These are phyloP conservation scores for Calliopum simillimum DNA, from an alignment of 2,888 invertebrate genomes.

Conservation along the genomic window DNA sequence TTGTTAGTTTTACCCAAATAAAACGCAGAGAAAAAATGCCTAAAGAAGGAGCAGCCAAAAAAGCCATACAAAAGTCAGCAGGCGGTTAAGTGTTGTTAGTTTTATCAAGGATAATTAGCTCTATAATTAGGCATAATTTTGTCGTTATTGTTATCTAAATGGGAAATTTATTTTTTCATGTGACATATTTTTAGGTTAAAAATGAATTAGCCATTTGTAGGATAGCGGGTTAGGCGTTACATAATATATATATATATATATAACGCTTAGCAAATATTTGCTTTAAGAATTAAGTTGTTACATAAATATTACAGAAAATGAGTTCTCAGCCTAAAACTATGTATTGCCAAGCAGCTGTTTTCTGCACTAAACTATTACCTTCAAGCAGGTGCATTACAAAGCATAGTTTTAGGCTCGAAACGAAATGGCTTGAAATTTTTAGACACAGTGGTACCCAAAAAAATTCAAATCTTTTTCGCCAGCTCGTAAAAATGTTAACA, in stretches of 20 bases:
- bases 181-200: constrained; percentile 2
- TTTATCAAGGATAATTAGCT: not conserved
- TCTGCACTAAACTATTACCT: too few relatives aligned
- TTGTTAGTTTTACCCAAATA: not conserved
- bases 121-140: constrained; percentile 13
- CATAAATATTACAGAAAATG: too few relatives aligned
- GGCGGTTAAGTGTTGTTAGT: constrained; percentile 5
- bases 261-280: too few relatives aligned
- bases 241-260: too few relatives aligned
- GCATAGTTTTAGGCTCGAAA: not conserved
- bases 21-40: not conserved
- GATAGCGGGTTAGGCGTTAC: not conserved
- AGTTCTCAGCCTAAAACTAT: too few relatives aligned
- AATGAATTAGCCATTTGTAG: not conserved
- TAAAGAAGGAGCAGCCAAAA: not conserved
- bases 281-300: too few relatives aligned
- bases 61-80: not conserved
- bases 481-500: not conserved
- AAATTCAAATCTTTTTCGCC: too few relatives aligned
- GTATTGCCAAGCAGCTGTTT: too few relatives aligned
- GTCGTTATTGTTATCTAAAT: constrained; percentile 19
- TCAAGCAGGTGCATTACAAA: not conserved
- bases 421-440: too few relatives aligned
- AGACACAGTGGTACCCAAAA: too few relatives aligned
- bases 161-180: constrained; percentile 8